Percentiles rank a stretch among this genome's conserved stretches.
Conservation (phyloP, 2,113 vertebrate species). For the Thalassarche chlororhynchos region DNA sequence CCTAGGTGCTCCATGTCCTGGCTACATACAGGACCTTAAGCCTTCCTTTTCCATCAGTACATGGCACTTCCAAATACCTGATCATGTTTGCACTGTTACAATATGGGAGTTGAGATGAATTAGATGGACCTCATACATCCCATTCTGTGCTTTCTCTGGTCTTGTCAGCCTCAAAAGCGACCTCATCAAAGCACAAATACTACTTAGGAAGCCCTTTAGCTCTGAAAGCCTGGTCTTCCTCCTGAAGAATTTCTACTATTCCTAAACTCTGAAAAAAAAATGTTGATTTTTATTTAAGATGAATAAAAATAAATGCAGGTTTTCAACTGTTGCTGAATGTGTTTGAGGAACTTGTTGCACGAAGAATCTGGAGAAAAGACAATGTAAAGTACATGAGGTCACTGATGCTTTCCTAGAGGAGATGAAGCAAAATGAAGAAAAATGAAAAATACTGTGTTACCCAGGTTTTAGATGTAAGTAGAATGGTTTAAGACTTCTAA, state of each 20-base stretch:
- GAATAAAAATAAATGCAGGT: background rate
- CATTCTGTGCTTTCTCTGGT: background rate
- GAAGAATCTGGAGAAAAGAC: background rate
- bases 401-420: background rate
- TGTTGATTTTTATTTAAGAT: background rate
- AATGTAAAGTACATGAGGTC: background rate
- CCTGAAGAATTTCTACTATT: background rate
- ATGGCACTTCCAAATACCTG: background rate
- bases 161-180: background rate
- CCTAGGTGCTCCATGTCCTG: background rate
- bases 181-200: background rate
- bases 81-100: background rate
- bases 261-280: background rate
- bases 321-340: background rate
- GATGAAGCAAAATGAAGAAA: background rate
- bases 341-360: background rate
- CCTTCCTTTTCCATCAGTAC: background rate
- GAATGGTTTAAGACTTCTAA: background rate
- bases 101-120: background rate
- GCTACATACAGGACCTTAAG: background rate
- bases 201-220: background rate
- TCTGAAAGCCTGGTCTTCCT: background rate
- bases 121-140: background rate
- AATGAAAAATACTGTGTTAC: background rate
- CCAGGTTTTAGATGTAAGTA: background rate